Evolutionary conservation across 2,113 vertebrate genomes (phyloP), one percentile per base, ranked within the genome.

Genomic region (Drymodes brunneopygia): DNA sequence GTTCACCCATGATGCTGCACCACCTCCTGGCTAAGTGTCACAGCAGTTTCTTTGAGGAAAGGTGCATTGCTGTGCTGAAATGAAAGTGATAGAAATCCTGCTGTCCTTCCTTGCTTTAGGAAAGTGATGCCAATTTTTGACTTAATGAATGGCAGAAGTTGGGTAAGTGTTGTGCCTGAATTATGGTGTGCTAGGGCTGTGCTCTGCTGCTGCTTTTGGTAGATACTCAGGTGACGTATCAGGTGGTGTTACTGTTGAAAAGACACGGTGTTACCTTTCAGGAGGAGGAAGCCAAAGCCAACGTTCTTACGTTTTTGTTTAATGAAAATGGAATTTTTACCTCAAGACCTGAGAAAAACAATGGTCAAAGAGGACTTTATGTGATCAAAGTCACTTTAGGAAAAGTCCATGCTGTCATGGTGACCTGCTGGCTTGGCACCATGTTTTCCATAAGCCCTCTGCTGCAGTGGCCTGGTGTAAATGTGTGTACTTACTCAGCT

Each of bases 401-500:
- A 47, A 45, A 78, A 51, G 45, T 47, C 15, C 5, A 3, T 64
- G 48, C 57, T 75, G n/a, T 25, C 70, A 69, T 86, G 44, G 9
- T 70, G 23, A 54, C 31, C 36, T 69, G 20, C 19, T 72, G 19
- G 28, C 36, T 77, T 88, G 58, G 57, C 33, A 25, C 11, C 5
- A 3, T 31, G 10, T 66, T 86, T 72, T 77, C 8, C 31, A 35
- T 57, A 53, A 48, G 66, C 47, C 42, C 12, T 57, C 7, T 84
- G 28, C 61, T 64, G 48, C 74, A 67, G 70, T 21, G 45, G 33
- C 36, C 40, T 8, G 5, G 20, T 4, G 0, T 53, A 31, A 72
- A 54, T 67, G 10, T 24, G 13, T 87, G 22, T 87, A 67, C 66
- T 79, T 86, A 94, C 20, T 64, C 44, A 87, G 61, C 73, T 96